These are phyloP conservation scores for Dysidea cf. avara DNA, from an alignment of 37 sponge, comb jelly and placozoan genomes.

Conservation along the genomic window DNA sequence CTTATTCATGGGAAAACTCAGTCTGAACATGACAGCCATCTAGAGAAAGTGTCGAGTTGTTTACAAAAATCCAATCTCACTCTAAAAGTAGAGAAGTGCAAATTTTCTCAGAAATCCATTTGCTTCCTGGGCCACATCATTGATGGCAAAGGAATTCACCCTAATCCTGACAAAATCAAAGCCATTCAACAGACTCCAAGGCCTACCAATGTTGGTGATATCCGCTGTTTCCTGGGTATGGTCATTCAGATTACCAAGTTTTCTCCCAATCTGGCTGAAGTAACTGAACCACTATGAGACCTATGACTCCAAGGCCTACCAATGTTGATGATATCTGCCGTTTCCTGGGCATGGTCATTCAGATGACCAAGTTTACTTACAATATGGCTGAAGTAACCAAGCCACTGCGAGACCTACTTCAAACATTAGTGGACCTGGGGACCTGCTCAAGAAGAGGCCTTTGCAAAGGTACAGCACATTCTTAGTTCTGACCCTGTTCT, in stretches of 20 bases:
- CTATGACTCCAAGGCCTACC: too few relatives aligned
- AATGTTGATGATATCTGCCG: background rate
- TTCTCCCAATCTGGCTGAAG: constrained; percentile 9
- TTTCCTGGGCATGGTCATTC: background rate
- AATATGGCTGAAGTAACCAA: too few relatives aligned
- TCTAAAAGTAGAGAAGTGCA: constrained; percentile 26
- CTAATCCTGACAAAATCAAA: constrained; percentile 40
- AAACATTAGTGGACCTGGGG: too few relatives aligned
- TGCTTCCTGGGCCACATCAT: too few relatives aligned
- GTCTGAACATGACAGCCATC: background rate
- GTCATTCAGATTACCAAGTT: constrained; percentile 14
- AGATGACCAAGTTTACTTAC: background rate
- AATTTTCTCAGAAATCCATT: constrained; percentile 8
- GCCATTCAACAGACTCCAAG: too few relatives aligned
- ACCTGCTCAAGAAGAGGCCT: too few relatives aligned
- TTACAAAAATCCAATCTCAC: constrained; percentile 13
- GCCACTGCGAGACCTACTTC: too few relatives aligned
- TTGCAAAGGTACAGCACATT: too few relatives aligned
- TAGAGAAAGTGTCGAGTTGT: background rate
- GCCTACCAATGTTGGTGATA: too few relatives aligned
- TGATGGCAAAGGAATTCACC: constrained; percentile 46
- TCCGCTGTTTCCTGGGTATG: constrained; percentile 7
- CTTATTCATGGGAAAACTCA: constrained; percentile 4
- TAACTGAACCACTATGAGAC: background rate
- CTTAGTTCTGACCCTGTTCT: constrained; percentile 16